Evolutionary conservation across 2,888 invertebrate genomes (phyloP), one percentile per base, ranked within the genome.

Genomic region (Mesopsocus fuscifrons): DNA sequence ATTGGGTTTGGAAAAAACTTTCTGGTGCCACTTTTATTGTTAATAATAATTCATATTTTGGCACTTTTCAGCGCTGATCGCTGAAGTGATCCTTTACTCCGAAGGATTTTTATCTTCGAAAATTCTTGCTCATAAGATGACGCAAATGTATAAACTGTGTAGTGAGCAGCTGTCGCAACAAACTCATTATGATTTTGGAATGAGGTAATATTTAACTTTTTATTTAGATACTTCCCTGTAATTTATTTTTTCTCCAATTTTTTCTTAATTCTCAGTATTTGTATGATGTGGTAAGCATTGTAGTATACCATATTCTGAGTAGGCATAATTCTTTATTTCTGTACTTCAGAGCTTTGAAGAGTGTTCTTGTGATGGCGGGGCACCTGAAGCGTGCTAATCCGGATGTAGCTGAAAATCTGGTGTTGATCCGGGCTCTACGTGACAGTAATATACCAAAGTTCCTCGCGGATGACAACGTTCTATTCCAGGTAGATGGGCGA

Each of bases 371-470:
- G 2, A 89, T 89, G 88, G 91, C 91, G 1, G 91, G 91, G 1
- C 74, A 82, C 0, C 58, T 91, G 11, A 91, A 91, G 57, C 68
- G 89, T 41, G 78, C 82, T 11, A 77, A 79, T 53, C 88, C 87
- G 0, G 78, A 85, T 55, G 79, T 81, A 53, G 73, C 69, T 35
- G 91, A 91, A 59, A 83, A 88, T 53, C 77, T 77, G 44, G 83
- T 83, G 0, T 60, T 91, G 11, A 77, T 91, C 45, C 74, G 85
- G 52, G 89, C 91, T 0, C 60, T 91, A 5, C 70, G 87, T 48
- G 89, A 91, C 61, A 85, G 84, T 51, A 91, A 91, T 59, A 63
- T 91, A 49, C 89, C 91, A 1, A 91, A 91, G 60, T 89, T 91
- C 59, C 61, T 91, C 44, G 71, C 77, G 1, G 83, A 88, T 41